Base-by-base conservation (phyloP, 2,888 invertebrate genomes). In the Leptopilina myrica region DNA sequence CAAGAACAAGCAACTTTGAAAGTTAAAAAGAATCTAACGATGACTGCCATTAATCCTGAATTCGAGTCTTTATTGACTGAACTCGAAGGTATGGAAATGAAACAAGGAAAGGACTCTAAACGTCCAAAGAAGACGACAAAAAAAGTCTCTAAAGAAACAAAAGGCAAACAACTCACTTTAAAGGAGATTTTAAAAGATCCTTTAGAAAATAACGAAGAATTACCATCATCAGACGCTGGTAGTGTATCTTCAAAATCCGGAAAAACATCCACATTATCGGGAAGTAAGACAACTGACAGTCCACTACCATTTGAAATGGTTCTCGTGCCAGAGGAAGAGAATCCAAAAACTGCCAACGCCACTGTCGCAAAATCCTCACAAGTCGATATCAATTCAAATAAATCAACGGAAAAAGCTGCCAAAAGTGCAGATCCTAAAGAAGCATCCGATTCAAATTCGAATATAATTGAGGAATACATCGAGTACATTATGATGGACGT, bases 321-420 rank as follows among this genome's bases (percentile, higher is more conserved):
- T 43, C 80, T 83, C 11, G 33, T 83, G 4, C 80, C 73, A 0
- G 82, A 83, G 9, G 83, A 83, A 8, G 66, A 73, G 0, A 20
- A 64, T 49, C 49, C 40, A 33, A 11, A n/a, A 14, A 14, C n/a
- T 53, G 56, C 73, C 20, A 53, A 33, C 0, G 0, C 12, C 14
- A 26, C n/a, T 66, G n/a, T 15, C 15, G 43, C 9, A 46, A 46
- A 15, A 15, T 43, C 65, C 43, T 9, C 40, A 15, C n/a, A 66
- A 15, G 66, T 66, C 43, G 66, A 66, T 15, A 66, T 66, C n/a
- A 66, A 46, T 46, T 77, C 49, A 12, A 40, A 43, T 43, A 77
- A 65, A 65, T 26, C 46, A 15, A 9, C n/a, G 2, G 20, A 26
- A 5, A 40, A 49, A 15, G 14, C 15, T 7, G 12, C 20, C 33